These are phyloP conservation scores for Onychomys torridus DNA, from an alignment of 2,797 vertebrate species.

Conservation along the genomic window DNA sequence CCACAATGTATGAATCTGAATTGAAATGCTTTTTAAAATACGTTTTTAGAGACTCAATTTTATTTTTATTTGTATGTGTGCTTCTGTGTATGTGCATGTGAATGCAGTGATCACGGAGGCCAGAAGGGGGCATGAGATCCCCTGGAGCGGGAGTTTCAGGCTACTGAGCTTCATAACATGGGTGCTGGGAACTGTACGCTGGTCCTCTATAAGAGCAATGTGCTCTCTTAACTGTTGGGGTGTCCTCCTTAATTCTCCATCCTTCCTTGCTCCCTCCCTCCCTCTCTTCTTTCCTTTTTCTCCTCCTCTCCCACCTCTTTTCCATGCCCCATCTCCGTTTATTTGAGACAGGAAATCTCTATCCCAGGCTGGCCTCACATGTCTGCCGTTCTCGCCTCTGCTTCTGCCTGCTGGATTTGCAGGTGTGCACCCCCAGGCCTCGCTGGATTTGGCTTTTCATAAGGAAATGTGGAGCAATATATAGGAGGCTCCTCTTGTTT, in stretches of 20 bases:
- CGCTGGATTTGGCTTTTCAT: neutral
- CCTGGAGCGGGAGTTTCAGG: neutral
- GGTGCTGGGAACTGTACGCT: neutral
- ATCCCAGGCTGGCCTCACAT: neutral
- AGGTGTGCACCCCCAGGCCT: neutral
- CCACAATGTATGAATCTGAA: neutral
- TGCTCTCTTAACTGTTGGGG: neutral
- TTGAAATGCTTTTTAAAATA: constrained; percentile 25
- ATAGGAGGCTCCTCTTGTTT: neutral
- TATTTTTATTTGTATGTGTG: neutral
- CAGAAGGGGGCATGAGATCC: neutral
- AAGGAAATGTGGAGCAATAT: neutral
- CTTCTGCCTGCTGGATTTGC: too few species aligned
- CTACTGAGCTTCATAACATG: neutral
- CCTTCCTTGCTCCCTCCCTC: neutral
- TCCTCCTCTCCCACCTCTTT: neutral
- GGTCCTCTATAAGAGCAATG: too few species aligned
- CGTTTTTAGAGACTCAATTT: neutral
- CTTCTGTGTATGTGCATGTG: too few species aligned
- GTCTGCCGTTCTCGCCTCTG: neutral
- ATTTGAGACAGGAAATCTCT: neutral
- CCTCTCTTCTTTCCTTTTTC: neutral
- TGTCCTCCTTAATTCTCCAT: neutral
- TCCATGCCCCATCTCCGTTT: neutral
- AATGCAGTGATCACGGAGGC: neutral